Base-by-base conservation (phyloP, 2,888 invertebrate genomes). In the Epinotia bilunana region DNA sequence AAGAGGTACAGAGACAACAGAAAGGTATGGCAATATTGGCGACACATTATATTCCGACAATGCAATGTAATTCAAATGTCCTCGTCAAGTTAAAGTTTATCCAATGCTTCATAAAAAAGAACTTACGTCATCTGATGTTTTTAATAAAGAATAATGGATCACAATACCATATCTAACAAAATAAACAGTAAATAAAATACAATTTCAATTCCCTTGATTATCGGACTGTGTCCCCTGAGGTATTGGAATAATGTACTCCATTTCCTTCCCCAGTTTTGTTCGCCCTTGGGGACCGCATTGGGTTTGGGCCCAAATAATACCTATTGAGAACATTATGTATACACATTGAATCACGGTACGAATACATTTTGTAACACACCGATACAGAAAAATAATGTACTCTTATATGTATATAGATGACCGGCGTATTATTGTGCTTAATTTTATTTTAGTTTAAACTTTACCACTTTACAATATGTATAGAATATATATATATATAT, bases 171-270 rank as follows among this genome's bases (percentile, higher is more conserved):
- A 12, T 12, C 9, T 23, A 58, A 28, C 3, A 58, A 23, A 23
- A 7, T 16, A 28, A 33, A 61, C 3, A 13, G 3, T 4, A 43
- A 20, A 28, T 7, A 62, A 43, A 43, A 43, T 18, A 68, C 39
- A 68, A 13, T 68, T 13, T 20, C 39, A 43, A 57, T 20, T 67
- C 18, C 13, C 16, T 0, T 68, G 58, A 46, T 68, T 68, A 68
- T 68, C 55, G 55, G 68, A 16, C 43, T 20, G 39, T 13, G 67
- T 67, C 53, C 55, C 67, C 28, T 6, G 39, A 65, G 58, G 43
- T 68, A 46, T 58, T 11, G 20, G 39, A 18, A 39, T 16, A 67
- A 53, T 49, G 53, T 6, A n/a, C 53, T n/a, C 53, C 49, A 53
- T 13, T 23, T 63, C 7, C 23, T 23, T n/a, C 68, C 58, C 68